Evolutionary conservation across 2,888 invertebrate genomes (phyloP), one percentile per base, ranked within the genome.

Genomic region (Rhingia campestris): DNA sequence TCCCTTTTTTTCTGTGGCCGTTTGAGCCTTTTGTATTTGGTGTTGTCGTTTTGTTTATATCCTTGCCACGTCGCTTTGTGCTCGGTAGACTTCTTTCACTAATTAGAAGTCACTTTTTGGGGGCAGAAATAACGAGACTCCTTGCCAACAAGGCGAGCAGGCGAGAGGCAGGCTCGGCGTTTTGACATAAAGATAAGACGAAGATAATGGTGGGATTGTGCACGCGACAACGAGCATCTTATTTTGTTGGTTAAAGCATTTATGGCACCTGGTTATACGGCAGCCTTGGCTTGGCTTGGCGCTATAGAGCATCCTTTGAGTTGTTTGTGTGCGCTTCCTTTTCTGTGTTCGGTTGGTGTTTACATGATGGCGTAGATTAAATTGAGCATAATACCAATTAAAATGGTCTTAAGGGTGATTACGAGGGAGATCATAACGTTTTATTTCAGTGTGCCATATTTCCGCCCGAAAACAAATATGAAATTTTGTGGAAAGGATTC

Each of bases 61-160:
- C 59, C 61, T 59, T 14, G 63, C 22, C n/a, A 47, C n/a, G 58
- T 51, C 22, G 51, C 47, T 67, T 63, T 58, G 39, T 80, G 51
- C 45, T 69, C 39, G 47, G 69, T 53, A 61, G 70, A 76, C 72
- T 76, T 81, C 59, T 66, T 61, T 76, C 59, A 54, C 72, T 76
- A 81, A 81, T 81, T 81, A 76, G 53, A 81, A 76, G 76, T 72
- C 63, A 47, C 76, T 59, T 66, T 61, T 37, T 22, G 10, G 37
- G 10, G 10, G 9, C n/a, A 45, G 12, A 6, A 7, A 64, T 54
- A 58, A 54, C 35, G 6, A 53, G 53, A 75, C 72, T 58, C 64
- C 59, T 49, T 12, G 35, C 22, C 10, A 10, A 33, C 22, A 39
- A 37, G 43, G 61, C 43, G 49, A 32, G 7, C 7, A 64, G 22